These are phyloP conservation scores for Lycaena phlaeas DNA, from an alignment of 2,888 invertebrate genomes.

Conservation along the genomic window DNA sequence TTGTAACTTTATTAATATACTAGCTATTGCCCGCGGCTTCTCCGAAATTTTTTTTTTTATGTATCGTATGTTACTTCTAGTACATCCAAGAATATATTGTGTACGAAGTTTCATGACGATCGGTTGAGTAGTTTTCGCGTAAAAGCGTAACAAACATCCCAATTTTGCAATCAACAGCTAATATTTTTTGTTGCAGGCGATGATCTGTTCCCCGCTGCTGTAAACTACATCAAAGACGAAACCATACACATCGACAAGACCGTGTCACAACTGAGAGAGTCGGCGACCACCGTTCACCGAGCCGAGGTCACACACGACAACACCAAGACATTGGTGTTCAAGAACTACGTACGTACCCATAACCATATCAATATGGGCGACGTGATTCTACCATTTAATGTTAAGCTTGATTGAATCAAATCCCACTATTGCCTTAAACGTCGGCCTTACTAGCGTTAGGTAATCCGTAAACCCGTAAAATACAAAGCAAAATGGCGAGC, in stretches of 20 bases:
- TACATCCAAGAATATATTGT: no score
- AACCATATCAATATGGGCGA: conserved; percentile 58
- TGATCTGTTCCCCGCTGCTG: conserved; percentile 49
- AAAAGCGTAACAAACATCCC: no score
- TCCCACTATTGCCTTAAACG: conserved; percentile 33
- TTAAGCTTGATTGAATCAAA: conserved; percentile 19
- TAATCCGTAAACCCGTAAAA: not conserved
- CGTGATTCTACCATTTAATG: conserved; percentile 27
- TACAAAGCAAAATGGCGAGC: no score
- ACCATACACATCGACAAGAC: conserved; percentile 35
- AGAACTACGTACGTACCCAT: conserved; percentile 41
- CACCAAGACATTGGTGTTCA: conserved; percentile 28
- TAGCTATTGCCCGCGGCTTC: no score
- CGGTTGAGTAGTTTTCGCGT: no score
- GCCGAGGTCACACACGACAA: conserved; percentile 30
- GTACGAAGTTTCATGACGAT: no score
- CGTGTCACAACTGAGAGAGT: conserved; percentile 40
- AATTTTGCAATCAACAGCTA: no score
- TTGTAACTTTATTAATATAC: no score
- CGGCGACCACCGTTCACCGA: conserved; percentile 38
- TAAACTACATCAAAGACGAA: conserved; percentile 43
- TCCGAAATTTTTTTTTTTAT: no score
- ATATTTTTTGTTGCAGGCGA: conserved; percentile 55
- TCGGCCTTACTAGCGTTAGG: conserved; percentile 40
- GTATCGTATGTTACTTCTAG: no score